Conservation (phyloP, 2,797 vertebrate species). For the Epinephelus coioides region DNA sequence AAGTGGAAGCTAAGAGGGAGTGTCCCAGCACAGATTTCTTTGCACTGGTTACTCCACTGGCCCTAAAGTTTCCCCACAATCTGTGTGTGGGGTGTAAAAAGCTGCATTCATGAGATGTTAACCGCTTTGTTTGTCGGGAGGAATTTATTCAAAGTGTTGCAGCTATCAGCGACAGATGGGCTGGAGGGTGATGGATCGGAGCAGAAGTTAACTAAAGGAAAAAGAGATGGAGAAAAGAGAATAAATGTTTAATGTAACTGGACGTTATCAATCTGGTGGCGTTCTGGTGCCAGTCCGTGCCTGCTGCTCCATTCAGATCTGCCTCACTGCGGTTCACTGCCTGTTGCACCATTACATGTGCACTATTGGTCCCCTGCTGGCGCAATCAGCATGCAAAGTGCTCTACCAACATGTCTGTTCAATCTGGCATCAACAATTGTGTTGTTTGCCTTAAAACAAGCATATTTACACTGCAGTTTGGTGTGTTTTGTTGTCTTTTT, state of each 20-base stretch:
- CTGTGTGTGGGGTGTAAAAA: constrained; percentile 82
- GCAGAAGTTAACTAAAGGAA: constrained; percentile 77
- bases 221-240: constrained; percentile 37
- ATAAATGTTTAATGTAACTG: constrained; percentile 64
- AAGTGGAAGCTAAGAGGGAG: constrained; percentile 86
- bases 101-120: constrained; percentile 95
- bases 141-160: constrained; percentile 87
- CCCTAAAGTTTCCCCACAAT: constrained; percentile 81
- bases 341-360: background rate
- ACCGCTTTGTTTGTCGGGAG: constrained; percentile 84
- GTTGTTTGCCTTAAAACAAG: background rate
- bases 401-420: background rate
- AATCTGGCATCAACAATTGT: background rate
- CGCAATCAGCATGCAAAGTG: background rate
- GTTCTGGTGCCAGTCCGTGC: constrained; percentile 60
- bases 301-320: constrained; percentile 55
- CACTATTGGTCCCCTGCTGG: constrained; percentile 9
- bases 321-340: constrained; percentile 17
- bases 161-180: constrained; percentile 92
- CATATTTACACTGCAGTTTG: background rate
- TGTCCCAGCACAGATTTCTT: constrained; percentile 79
- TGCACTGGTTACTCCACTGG: constrained; percentile 75
- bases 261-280: constrained; percentile 76
- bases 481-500: background rate
- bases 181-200: constrained; percentile 79